Conservation (phyloP, 2,888 invertebrate genomes). For the Mongoloraphidia duomilia region DNA sequence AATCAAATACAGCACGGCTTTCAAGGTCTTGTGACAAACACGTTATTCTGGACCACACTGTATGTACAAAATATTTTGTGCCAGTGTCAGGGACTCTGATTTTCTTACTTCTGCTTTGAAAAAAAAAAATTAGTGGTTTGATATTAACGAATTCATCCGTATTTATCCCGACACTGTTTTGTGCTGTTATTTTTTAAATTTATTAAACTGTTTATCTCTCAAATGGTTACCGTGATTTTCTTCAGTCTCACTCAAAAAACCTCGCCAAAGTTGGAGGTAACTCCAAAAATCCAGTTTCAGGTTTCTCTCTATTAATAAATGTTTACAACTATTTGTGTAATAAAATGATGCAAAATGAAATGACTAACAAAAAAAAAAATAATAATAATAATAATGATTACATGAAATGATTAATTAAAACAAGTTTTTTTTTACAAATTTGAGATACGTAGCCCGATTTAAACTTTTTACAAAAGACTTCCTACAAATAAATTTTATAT, state of each 20-base stretch:
- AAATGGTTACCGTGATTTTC: constrained; percentile 23
- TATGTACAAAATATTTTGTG: too few relatives aligned
- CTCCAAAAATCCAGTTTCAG: neutral
- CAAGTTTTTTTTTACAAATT: constrained; percentile 28
- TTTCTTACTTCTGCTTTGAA: too few relatives aligned
- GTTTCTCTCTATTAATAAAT: neutral
- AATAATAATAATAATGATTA: constrained; percentile 17
- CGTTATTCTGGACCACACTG: too few relatives aligned
- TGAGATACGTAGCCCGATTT: constrained; percentile 30
- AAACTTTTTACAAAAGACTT: constrained; percentile 27
- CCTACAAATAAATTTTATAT: constrained; percentile 35
- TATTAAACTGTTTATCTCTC: neutral
- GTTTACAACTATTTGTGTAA: constrained; percentile 6
- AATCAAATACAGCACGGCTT: too few relatives aligned
- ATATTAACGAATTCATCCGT: too few relatives aligned
- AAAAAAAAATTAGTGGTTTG: too few relatives aligned
- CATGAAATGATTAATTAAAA: constrained; percentile 15
- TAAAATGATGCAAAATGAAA: constrained; percentile 13
- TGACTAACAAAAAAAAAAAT: constrained; percentile 18
- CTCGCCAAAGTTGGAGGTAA: neutral
- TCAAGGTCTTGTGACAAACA: too few relatives aligned
- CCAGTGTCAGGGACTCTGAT: too few relatives aligned
- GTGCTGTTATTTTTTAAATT: too few relatives aligned
- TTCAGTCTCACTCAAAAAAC: constrained; percentile 28
- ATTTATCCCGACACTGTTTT: too few relatives aligned